Evolutionary conservation across 2,888 invertebrate species (phyloP), one percentile per base, ranked within the genome.

Genomic region (Nomada ruficornis): DNA sequence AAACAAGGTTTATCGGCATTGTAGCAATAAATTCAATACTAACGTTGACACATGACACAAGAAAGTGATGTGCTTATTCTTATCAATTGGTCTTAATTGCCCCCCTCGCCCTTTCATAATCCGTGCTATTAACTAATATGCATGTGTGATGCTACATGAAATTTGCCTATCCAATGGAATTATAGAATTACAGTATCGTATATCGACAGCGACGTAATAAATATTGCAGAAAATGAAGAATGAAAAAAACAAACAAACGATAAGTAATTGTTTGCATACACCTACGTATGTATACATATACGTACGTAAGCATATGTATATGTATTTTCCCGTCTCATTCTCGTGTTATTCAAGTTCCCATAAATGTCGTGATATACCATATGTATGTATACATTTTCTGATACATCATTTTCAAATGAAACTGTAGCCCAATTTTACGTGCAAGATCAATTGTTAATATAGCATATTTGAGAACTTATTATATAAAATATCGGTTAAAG

Each of bases 11-110:
- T 71, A 72, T 72, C 65, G 59, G 26, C 26, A 44, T 20, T 29
- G 36, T 29, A 77, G 11, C 44, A 59, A 57, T 63, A 67, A 65
- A 59, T 73, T 59, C 75, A 82, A 64, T 75, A 69, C 52, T 44
- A 63, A 42, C 54, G 11, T 23, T 52, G 54, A 18, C 18, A 62
- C 57, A 20, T 29, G 57, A 73, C 57, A 68, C 79, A 69, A 71
- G 79, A 85, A 76, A 71, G 65, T 77, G 54, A 23, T 67, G 57
- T 62, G 52, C 69, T 64, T 65, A 63, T 75, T 67, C 75, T 90
- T 91, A 91, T 91, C 90, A 63, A 68, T 18, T 88, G 89, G 85
- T 91, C 91, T 91, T 88, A 90, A 91, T 90, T 88, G 88, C 87
- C 85, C 83, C 83, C 86, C 44, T 84, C 80, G 77, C 36, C 36